Evolutionary conservation across 2,113 vertebrate genomes (phyloP), one percentile per base, ranked within the genome.

Genomic region (Leptocoma aspasia): DNA sequence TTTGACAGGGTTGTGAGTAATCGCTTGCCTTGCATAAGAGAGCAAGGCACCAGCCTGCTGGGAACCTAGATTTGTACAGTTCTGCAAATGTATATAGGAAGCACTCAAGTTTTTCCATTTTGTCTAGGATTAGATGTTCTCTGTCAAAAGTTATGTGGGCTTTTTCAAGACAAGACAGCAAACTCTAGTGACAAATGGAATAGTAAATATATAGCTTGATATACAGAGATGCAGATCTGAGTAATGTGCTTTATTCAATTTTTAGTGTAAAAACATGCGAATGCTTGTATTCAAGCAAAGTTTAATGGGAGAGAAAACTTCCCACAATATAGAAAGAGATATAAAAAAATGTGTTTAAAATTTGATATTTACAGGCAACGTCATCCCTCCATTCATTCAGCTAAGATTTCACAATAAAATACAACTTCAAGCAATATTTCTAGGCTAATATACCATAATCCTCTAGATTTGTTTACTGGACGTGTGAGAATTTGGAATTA

Each of bases 171-270:
- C 76, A 89, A 92, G 41, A 45, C 82, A 82, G 85, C 78, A 83
- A 96, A 66, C 75, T 95, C 70, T 24, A 86, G 78, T 44, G 92
- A 90, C 21, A 93, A 93, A 93, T 61, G 78, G 80, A 92, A 93
- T 86, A 68, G 45, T 86, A 92, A 95, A 90, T 86, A 90, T 82
- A n/a, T 71, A 75, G 73, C 13, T 33, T 71, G 37, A 84, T 91
- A 82, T 61, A 82, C 31, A 84, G 65, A 64, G 33, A 87, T 22
- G 14, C 37, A 94, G 53, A 76, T 87, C 59, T 83, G 30, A 59
- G 53, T 92, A 45, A 76, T 52, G 49, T 52, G 66, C 56, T 93
- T 80, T 94, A 76, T 72, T 92, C 64, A 44, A 41, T 71, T 85
- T 49, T 57, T 75, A 80, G 30, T 61, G 47, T 52, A 69, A 90